Conservation (phyloP, 2,113 vertebrate species). For the Paratilapia polleni region DNA sequence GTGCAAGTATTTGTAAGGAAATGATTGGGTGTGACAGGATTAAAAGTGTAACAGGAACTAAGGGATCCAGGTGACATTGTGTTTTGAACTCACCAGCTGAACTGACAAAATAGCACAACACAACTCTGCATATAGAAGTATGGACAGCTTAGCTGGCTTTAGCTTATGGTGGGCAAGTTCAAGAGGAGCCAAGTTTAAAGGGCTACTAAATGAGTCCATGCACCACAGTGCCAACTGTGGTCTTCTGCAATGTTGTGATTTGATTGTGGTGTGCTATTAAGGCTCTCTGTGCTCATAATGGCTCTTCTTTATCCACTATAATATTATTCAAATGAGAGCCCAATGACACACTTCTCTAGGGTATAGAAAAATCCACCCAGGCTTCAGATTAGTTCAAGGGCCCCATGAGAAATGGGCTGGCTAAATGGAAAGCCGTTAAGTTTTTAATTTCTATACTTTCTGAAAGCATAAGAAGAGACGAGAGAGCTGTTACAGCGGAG, state of each 20-base stretch:
- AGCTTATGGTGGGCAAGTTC: constrained; percentile 58
- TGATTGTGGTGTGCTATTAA: constrained; percentile 71
- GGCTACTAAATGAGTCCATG: constrained; percentile 53
- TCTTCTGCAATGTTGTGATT: constrained; percentile 73
- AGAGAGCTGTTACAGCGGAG: constrained; percentile 7
- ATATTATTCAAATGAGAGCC: constrained; percentile 78
- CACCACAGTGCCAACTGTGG: constrained; percentile 38
- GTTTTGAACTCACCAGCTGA: constrained; percentile 31
- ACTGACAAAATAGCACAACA: constrained; percentile 28
- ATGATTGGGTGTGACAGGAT: constrained; percentile 20
- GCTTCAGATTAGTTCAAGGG: constrained; percentile 67
- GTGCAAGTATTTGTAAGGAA: not conserved
- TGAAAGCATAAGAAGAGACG: constrained; percentile 28
- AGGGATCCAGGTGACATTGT: constrained; percentile 23
- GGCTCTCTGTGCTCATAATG: constrained; percentile 67
- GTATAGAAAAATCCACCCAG: constrained; percentile 58
- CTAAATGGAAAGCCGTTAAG: constrained; percentile 56
- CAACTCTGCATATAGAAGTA: constrained; percentile 15
- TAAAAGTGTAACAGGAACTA: constrained; percentile 10
- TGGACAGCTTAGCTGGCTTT: constrained; percentile 50
- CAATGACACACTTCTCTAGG: constrained; percentile 66
- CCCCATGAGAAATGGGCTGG: constrained; percentile 58
- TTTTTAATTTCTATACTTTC: constrained; percentile 63
- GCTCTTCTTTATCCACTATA: constrained; percentile 69
- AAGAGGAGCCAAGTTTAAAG: constrained; percentile 61